Conservation (phyloP, 1,140 invertebrate species). For the Steinernema khuongi region DNA sequence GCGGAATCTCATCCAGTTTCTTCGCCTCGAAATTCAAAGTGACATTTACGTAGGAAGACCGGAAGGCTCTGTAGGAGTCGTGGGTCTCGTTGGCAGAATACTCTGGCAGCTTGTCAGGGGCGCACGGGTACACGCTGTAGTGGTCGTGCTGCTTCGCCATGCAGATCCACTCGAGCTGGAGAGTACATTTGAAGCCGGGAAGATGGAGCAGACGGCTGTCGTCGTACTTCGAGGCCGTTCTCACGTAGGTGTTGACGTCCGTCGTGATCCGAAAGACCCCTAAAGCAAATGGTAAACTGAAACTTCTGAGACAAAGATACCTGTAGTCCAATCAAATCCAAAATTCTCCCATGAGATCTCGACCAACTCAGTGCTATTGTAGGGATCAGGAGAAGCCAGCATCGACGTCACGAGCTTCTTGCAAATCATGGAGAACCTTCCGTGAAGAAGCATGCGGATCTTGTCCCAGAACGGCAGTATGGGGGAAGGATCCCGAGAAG, state of each 20-base stretch:
- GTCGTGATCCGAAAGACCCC: slow-evolving; percentile 78
- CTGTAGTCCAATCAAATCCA: slow-evolving; percentile 90
- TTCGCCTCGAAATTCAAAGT: slow-evolving; percentile 72
- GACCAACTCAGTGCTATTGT: slow-evolving; percentile 98
- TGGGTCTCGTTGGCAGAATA: slow-evolving; percentile 79
- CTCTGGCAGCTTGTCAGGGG: slow-evolving; percentile 89
- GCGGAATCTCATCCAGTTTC: slow-evolving; percentile 37
- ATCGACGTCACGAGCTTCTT: slow-evolving; percentile 66
- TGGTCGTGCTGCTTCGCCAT: slow-evolving; percentile 88
- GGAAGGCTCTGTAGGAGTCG: slow-evolving; percentile 73
- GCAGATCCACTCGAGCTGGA: slow-evolving; percentile 84
- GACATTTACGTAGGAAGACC: slow-evolving; percentile 85
- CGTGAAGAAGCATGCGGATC: slow-evolving; percentile 82
- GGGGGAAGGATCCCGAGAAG: slow-evolving; percentile 84
- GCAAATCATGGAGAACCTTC: slow-evolving; percentile 78
- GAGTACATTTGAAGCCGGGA: slow-evolving; percentile 75
- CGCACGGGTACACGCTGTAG: slow-evolving; percentile 89
- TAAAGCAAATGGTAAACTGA: slow-evolving; percentile 58
- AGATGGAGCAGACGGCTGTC: slow-evolving; percentile 85
- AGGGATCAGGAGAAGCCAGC: slow-evolving; percentile 71
- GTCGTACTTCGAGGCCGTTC: slow-evolving; percentile 96
- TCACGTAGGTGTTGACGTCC: slow-evolving; percentile 77
- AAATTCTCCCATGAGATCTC: slow-evolving; percentile 87
- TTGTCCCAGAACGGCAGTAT: slow-evolving; percentile 96
- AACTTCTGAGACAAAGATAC: slow-evolving; percentile 65